Evolutionary conservation across 2,888 invertebrate genomes (phyloP), one percentile per base, ranked within the genome.

Genomic region (Cantharis lateralis): DNA sequence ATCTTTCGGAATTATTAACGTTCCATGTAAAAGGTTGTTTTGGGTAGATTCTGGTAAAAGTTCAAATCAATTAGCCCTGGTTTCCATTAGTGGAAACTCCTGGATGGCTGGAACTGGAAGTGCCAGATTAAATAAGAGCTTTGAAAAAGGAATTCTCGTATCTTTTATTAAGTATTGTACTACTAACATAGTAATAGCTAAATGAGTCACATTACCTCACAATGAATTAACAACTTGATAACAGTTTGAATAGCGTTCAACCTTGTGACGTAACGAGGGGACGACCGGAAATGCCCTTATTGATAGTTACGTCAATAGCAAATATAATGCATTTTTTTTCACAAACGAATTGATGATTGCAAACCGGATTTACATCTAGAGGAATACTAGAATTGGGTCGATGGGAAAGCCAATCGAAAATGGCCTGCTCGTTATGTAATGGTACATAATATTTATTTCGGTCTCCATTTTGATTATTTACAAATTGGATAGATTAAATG

Each of bases 201-300:
- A 84, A 85, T 83, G 84, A 84, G 82, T 84, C 81, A 82, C 80
- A 80, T 82, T 82, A 81, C 69, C 81, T 81, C 84, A 86, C 86
- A 87, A 86, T 87, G 86, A 86, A 86, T 86, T 87, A 87, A 87
- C 85, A 83, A 84, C 84, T 84, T 86, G 86, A 87, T 87, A 84
- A 84, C 84, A 80, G 84, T 83, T 32, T 83, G 84, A 85, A 87
- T 86, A 84, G 83, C 81, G 83, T 81, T 81, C 77, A 85, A 84
- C 85, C 86, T 85, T 86, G 84, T 87, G 86, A 87, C 86, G 86
- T 85, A 85, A 84, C 82, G 84, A 85, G 85, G 85, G 85, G 86
- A 85, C 86, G 86, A 86, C 84, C 84, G 85, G 85, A 85, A 83
- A 81, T 79, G 79, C 77, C 80, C 77, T 80, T 81, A 79, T 81